Base-by-base conservation (phyloP, 2,113 vertebrate species). In the Perccottus glenii region DNA sequence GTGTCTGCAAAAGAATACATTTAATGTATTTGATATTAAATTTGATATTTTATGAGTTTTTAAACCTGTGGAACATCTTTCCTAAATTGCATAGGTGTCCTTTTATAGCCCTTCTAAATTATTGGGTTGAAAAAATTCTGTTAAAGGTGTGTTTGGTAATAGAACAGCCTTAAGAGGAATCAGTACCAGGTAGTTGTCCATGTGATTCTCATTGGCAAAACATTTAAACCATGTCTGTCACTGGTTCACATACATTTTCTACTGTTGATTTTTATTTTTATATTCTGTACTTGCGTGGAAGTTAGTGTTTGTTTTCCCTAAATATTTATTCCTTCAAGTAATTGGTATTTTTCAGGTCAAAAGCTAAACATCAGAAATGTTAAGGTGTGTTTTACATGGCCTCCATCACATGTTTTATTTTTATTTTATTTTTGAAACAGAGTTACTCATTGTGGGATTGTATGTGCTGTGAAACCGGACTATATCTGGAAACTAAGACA, bases 381-480 rank as follows among this genome's bases (percentile, higher is more conserved):
- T 55, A 52, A 80, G 48, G 77, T 51, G 27, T 65, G 51, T 77
- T 69, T 63, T 6, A 60, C 33, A 3, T 56, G 65, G 35, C n/a
- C 60, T 16, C 43, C 35, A 59, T 60, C 32, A 53, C 27, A 32
- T 56, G 11, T 11, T 59, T 46, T 60, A 52, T 85, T 77, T n/a
- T n/a, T n/a, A n/a, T n/a, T n/a, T n/a, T n/a, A n/a, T n/a, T n/a
- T n/a, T 85, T 75, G 56, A 82, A 78, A 79, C 78, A 59, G 75
- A 73, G 74, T 80, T 78, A 60, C 50, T 66, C 72, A 75, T 81
- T 68, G 64, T 85, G 70, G 50, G 79, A 53, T 77, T 65, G 76
- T 77, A 68, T 36, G 60, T 89, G 78, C 85, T 88, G 87, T 85
- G 72, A 85, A 82, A 87, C 59, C 59, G 64, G 48, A 19, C 56